Conservation (phyloP, 37 sponge, comb jelly and placozoan species). For the Beroe forskalii region DNA sequence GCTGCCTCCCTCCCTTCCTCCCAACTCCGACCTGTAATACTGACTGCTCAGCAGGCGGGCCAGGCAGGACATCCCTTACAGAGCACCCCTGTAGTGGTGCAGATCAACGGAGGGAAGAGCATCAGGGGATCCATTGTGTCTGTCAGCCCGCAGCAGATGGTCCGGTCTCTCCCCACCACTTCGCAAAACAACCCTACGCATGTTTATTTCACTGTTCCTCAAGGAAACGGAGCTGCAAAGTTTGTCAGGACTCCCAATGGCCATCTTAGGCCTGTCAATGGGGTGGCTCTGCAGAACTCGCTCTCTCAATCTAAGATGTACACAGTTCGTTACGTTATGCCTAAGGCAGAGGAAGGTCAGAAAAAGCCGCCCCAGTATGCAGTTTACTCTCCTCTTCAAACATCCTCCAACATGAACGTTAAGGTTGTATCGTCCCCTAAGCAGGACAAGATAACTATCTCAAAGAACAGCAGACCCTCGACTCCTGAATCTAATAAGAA, state of each 20-base stretch:
- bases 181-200: neutral
- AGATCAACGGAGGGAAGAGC: constrained; percentile 40
- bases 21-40: neutral
- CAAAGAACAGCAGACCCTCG: too few relatives aligned
- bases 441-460: too few relatives aligned
- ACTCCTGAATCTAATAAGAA: neutral
- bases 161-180: neutral
- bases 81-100: constrained; percentile 43
- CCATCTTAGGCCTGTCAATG: constrained; percentile 28
- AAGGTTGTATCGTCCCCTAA: too few relatives aligned
- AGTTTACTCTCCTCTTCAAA: neutral
- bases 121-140: constrained; percentile 49
- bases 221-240: constrained; percentile 33
- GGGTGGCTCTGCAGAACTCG: constrained; percentile 32
- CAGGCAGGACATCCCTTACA: constrained; percentile 22
- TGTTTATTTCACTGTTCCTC: constrained; percentile 29
- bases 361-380: constrained; percentile 8
- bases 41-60: constrained; percentile 29
- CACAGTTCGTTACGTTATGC: constrained; percentile 28
- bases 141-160: neutral
- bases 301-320: constrained; percentile 52
- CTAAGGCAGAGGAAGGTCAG: constrained; percentile 6
- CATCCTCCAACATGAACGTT: too few relatives aligned
- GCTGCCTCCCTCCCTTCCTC: neutral
- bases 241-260: constrained; percentile 7